Evolutionary conservation across 2,113 vertebrate species (phyloP).

Genomic region (Datnioides undecimradiatus): DNA sequence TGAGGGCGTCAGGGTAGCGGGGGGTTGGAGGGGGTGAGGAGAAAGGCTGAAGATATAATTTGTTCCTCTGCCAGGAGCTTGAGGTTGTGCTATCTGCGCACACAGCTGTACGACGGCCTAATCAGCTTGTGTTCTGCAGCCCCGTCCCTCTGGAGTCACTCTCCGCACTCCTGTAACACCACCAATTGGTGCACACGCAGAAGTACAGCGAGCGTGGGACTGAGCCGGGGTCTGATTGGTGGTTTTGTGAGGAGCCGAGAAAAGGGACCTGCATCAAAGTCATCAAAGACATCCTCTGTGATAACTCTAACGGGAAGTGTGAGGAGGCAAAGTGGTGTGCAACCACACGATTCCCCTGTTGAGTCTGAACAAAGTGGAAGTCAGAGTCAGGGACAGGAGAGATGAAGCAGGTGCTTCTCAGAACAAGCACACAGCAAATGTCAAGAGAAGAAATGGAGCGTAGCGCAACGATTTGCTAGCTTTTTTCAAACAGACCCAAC

Average conservation of each 20-base stretch:
- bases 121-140: slow-evolving; percentile 69
- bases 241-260: neutral
- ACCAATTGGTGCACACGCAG: slow-evolving; percentile 57
- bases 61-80: slow-evolving; percentile 58
- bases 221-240: neutral
- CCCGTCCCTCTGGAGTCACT: slow-evolving; percentile 39
- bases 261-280: slow-evolving; percentile 22
- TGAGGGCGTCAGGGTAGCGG: neutral
- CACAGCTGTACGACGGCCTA: slow-evolving; percentile 66
- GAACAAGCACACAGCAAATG: neutral
- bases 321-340: neutral
- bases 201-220: slow-evolving; percentile 29
- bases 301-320: slow-evolving; percentile 25
- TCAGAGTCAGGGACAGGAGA: neutral
- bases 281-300: slow-evolving; percentile 37
- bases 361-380: slow-evolving; percentile 14
- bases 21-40: neutral
- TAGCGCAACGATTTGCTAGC: neutral
- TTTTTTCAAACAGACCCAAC: neutral
- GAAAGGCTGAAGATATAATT: slow-evolving; percentile 58
- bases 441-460: neutral
- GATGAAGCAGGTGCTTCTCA: slow-evolving; percentile 2
- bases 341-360: neutral
- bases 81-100: slow-evolving; percentile 65
- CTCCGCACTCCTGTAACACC: slow-evolving; percentile 62